Evolutionary conservation across 1,140 invertebrate species (phyloP).

Genomic region (Trichomalopsis sarcophagae): DNA sequence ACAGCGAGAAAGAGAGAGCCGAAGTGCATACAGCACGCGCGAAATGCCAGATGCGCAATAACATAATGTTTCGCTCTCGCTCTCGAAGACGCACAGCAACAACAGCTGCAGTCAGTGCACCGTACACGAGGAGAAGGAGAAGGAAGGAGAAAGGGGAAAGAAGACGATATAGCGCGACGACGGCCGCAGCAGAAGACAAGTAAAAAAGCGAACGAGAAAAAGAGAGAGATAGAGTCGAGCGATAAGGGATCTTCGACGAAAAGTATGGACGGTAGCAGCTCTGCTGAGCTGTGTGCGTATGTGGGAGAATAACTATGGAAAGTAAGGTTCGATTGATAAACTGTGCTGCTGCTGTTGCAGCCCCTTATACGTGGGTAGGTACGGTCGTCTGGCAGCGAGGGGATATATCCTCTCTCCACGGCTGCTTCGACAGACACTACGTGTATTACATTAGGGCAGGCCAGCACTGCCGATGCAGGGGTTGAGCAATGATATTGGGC

Average conservation of each 20-base stretch:
- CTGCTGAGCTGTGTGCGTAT: neutral
- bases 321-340: constrained; percentile 25
- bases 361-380: neutral
- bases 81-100: neutral
- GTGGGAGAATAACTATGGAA: no score
- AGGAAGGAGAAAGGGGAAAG: constrained; percentile 1
- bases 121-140: neutral
- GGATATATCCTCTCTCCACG: neutral
- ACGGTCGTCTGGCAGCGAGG: neutral
- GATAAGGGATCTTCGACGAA: constrained; percentile 24
- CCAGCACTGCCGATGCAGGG: neutral
- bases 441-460: neutral
- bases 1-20: no score
- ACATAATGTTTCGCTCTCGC: neutral
- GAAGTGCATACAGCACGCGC: neutral
- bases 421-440: neutral
- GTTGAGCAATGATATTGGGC: constrained; percentile 18
- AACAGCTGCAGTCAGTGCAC: constrained; percentile 1
- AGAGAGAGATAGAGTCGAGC: neutral
- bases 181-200: neutral
- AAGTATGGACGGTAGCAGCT: neutral
- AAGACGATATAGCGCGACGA: neutral
- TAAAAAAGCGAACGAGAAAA: neutral
- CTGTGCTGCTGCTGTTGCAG: neutral
- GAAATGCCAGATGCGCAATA: constrained; percentile 3